Evolutionary conservation across 2,797 vertebrate genomes (phyloP).

Genomic region (Cygnus olor): DNA sequence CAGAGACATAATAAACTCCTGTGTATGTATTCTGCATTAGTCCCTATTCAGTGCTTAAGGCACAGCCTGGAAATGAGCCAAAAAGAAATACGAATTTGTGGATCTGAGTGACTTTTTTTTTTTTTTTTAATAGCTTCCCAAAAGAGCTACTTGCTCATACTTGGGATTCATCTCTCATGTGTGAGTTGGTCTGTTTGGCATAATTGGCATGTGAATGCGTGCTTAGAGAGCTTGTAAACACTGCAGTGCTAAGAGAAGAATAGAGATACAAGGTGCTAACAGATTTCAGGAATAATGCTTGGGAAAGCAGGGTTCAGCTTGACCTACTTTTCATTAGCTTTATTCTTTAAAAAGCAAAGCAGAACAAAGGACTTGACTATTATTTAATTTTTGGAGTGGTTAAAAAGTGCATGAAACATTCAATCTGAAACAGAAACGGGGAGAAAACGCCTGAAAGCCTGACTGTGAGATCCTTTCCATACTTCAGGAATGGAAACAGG

Average conservation of each 20-base stretch:
- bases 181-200: neutral
- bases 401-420: neutral
- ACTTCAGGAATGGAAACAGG: neutral
- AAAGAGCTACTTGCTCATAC: neutral
- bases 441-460: neutral
- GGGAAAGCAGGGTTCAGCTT: neutral
- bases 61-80: constrained; percentile 8
- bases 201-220: neutral
- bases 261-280: constrained; percentile 15
- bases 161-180: neutral
- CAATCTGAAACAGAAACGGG: neutral
- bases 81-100: neutral
- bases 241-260: neutral
- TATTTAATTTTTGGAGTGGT: neutral
- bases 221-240: neutral
- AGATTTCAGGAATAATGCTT: constrained; percentile 12
- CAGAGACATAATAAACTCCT: constrained; percentile 21
- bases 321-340: constrained; percentile 25
- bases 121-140: neutral
- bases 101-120: neutral
- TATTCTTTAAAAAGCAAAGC: neutral
- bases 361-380: neutral
- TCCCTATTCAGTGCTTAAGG: neutral
- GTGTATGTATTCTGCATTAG: neutral
- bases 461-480: no score